phyloP scores from a whole-genome alignment of 2,113 vertebrate genomes.

The Coracopsis vasa region DNA sequence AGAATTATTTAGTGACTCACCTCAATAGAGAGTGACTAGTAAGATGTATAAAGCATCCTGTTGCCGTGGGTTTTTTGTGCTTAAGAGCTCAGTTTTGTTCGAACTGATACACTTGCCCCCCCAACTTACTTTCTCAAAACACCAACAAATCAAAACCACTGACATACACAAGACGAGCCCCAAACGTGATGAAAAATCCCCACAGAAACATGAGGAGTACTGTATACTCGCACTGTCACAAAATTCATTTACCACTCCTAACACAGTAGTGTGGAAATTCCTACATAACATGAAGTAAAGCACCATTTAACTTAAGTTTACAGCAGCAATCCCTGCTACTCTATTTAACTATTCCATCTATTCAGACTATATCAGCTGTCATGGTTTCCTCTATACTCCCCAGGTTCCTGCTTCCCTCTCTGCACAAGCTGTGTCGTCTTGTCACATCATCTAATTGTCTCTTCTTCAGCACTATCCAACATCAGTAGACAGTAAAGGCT shows the following conservation, averaged over 20 bases:
- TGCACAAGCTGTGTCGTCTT: not conserved
- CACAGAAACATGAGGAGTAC: not conserved
- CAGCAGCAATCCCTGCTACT: not conserved
- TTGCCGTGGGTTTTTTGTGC: not conserved
- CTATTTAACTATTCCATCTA: not conserved
- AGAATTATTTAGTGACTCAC: not conserved
- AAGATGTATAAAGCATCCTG: not conserved
- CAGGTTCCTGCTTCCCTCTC: not conserved
- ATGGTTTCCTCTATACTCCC: not conserved
- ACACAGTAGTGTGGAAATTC: not conserved
- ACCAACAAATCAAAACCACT: not conserved
- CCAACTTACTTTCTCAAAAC: not conserved
- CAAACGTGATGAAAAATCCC: not conserved
- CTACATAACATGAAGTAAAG: not conserved
- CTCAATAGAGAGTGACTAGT: not conserved
- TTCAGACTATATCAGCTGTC: not conserved
- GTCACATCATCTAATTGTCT: conserved; percentile 31
- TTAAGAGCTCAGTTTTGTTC: not conserved
- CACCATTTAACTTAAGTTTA: not conserved
- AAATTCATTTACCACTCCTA: not conserved
- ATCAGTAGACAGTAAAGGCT: conserved; percentile 26
- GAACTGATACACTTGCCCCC: not conserved
- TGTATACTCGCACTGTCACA: not conserved
- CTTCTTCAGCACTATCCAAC: not conserved
- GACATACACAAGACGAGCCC: not conserved